phyloP scores from a whole-genome alignment of 2,113 vertebrate genomes.

The Paramormyrops kingsleyae region DNA sequence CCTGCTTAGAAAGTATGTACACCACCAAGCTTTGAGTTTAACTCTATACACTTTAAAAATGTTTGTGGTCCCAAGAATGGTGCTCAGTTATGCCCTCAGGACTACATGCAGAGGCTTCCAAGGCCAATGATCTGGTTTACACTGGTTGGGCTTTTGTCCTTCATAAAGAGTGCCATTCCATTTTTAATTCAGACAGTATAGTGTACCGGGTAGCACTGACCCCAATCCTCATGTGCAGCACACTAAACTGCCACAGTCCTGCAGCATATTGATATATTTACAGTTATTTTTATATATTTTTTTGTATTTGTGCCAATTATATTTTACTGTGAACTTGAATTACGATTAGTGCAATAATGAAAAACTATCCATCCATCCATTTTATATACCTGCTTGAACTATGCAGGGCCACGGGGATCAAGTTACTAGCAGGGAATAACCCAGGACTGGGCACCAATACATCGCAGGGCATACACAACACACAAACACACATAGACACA shows the following conservation, averaged over 20 bases:
- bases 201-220: background rate
- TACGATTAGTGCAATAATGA: background rate
- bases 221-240: background rate
- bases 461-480: too few species aligned
- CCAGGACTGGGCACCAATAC: background rate
- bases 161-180: conserved; percentile 1
- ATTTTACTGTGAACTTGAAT: background rate
- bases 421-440: background rate
- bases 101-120: background rate
- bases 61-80: background rate
- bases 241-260: background rate
- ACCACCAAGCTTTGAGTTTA: background rate
- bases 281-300: background rate
- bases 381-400: background rate
- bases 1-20: background rate
- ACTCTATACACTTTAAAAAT: background rate
- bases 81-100: background rate
- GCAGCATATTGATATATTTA: background rate
- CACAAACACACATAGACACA: too few species aligned
- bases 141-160: background rate
- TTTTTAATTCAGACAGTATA: background rate
- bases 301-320: background rate
- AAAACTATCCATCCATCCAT: background rate
- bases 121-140: background rate
- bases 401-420: background rate